Evolutionary conservation across 64 coral and sea anemone genomes (phyloP).

Genomic region (Anthopleura sola): DNA sequence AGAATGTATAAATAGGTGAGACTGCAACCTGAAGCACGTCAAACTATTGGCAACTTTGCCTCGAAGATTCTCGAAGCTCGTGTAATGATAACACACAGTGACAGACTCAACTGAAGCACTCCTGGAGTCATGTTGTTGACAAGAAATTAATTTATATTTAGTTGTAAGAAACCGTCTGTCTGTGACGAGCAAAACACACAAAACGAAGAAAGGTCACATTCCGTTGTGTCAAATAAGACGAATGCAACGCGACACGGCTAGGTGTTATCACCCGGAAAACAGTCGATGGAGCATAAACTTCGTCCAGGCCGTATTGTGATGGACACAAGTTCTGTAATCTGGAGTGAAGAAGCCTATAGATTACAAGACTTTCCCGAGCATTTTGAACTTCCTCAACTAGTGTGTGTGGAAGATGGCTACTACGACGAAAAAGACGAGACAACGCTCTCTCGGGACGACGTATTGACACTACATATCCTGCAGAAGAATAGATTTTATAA

Average conservation of each 20-base stretch:
- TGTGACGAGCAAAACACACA: not conserved
- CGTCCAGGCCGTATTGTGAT: not conserved
- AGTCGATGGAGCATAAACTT: not conserved
- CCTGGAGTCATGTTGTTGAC: not conserved
- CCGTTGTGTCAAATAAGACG: not conserved
- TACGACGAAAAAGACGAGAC: slow-evolving; percentile 16
- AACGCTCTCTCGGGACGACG: not conserved
- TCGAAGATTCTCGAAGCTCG: not conserved
- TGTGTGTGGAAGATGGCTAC: slow-evolving; percentile 6
- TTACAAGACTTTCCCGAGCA: not conserved
- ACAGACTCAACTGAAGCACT: not conserved
- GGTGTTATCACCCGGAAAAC: not conserved
- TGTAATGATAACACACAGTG: not conserved
- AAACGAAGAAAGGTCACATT: not conserved
- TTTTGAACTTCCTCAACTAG: not conserved
- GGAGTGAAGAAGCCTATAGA: not conserved
- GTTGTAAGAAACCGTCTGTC: not conserved
- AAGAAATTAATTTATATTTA: not conserved
- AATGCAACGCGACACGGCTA: not conserved
- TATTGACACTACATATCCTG: not conserved
- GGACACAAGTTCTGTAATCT: not conserved
- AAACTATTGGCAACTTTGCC: not conserved
- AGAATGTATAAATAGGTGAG: not conserved
- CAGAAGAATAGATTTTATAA: not conserved
- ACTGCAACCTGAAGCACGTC: not conserved